Percentiles rank a stretch among this genome's conserved stretches.
Conservation (phyloP, 2,797 vertebrate genomes). For the Glossophaga mutica region DNA sequence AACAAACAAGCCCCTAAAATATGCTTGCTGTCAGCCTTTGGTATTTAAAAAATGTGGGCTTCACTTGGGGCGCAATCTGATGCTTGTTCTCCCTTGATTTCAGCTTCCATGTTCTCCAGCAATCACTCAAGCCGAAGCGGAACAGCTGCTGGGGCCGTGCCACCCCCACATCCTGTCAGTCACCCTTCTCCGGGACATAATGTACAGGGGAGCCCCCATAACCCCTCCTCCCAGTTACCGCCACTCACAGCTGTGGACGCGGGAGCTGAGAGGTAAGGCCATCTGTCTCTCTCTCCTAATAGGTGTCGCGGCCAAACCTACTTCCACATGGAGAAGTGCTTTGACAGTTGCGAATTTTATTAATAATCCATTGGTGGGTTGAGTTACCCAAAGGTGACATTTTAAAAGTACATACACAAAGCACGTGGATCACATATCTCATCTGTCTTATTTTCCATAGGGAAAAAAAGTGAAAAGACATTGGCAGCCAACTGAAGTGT, state of each 20-base stretch:
- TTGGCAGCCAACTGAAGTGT: background rate
- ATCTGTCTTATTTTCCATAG: constrained; percentile 34
- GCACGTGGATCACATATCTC: constrained; percentile 47
- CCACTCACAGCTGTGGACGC: constrained; percentile 78
- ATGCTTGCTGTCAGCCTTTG: background rate
- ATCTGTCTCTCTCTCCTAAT: constrained; percentile 61
- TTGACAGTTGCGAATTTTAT: constrained; percentile 73
- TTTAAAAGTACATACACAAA: constrained; percentile 65
- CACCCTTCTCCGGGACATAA: constrained; percentile 81
- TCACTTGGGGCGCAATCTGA: constrained; percentile 43
- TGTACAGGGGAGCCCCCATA: constrained; percentile 80
- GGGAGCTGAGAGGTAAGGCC: constrained; percentile 83
- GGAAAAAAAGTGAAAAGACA: background rate
- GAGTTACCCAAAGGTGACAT: constrained; percentile 70
- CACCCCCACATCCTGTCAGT: constrained; percentile 81
- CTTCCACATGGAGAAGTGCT: constrained; percentile 21
- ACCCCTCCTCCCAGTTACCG: constrained; percentile 81
- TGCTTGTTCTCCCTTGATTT: constrained; percentile 72
- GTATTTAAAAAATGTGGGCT: background rate
- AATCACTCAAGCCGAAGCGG: constrained; percentile 82
- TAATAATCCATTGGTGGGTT: constrained; percentile 73
- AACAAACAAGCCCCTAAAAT: constrained; percentile 53
- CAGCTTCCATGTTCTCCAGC: constrained; percentile 82
- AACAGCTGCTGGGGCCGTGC: constrained; percentile 78
- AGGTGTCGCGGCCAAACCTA: constrained; percentile 60